phyloP scores from a whole-genome alignment of 2,888 invertebrate species.

The Protodeltote pygarga region DNA sequence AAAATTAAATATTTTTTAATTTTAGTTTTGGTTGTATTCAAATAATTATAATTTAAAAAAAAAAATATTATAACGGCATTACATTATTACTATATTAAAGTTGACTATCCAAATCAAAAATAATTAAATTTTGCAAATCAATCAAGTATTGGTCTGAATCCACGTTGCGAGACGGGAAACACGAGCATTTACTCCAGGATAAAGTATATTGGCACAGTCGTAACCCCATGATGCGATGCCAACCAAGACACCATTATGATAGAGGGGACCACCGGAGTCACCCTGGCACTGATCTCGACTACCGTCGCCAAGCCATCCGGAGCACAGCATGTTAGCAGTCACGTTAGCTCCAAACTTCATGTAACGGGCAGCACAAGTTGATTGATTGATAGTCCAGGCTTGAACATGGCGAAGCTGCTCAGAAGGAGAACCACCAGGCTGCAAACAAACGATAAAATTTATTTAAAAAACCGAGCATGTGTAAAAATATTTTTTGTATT shows the following conservation, averaged over 20 bases:
- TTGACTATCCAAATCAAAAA: neutral
- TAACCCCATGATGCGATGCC: slow-evolving; percentile 57
- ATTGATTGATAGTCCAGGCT: slow-evolving; percentile 57
- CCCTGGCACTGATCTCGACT: slow-evolving; percentile 64
- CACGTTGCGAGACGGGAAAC: slow-evolving; percentile 57
- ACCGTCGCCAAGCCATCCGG: slow-evolving; percentile 62
- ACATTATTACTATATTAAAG: no score
- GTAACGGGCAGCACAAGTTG: slow-evolving; percentile 43
- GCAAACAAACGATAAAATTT: neutral
- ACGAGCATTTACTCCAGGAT: slow-evolving; percentile 61
- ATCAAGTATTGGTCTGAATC: slow-evolving; percentile 56
- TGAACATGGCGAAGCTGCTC: slow-evolving; percentile 59
- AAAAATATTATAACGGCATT: no score
- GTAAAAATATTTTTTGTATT: no score
- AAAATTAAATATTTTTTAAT: no score
- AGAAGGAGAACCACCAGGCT: slow-evolving; percentile 23
- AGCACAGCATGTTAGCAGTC: slow-evolving; percentile 66
- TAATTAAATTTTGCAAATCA: neutral
- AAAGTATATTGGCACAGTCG: slow-evolving; percentile 48
- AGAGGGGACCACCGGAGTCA: slow-evolving; percentile 64
- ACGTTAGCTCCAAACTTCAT: slow-evolving; percentile 34
- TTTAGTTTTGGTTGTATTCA: no score
- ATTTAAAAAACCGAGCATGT: neutral
- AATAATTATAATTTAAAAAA: no score
- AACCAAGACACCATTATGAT: slow-evolving; percentile 58